phyloP scores from a whole-genome alignment of 2,888 invertebrate genomes.

The Osedax fenrisi region DNA sequence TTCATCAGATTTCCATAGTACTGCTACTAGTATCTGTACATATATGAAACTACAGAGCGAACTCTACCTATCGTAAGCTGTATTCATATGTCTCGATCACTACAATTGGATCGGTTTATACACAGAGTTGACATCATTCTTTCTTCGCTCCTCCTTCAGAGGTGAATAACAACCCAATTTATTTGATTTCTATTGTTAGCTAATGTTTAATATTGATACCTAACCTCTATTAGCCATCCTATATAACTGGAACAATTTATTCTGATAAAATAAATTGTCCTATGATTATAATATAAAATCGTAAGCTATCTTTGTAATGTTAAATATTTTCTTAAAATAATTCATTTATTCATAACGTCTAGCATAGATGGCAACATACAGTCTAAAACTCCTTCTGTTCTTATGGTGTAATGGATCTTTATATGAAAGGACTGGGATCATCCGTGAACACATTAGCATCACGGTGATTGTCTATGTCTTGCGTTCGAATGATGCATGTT shows the following conservation, averaged over 20 bases:
- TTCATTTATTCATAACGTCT: no score
- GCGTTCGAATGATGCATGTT: slow-evolving; percentile 91
- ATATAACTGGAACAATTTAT: not conserved
- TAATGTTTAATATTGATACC: slow-evolving; percentile 55
- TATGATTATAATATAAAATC: no score
- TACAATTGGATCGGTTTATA: slow-evolving; percentile 96
- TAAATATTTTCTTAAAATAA: no score
- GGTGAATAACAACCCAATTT: slow-evolving; percentile 86
- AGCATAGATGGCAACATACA: no score
- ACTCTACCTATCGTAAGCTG: slow-evolving; percentile 91
- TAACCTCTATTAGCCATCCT: not conserved
- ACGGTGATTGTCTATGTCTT: slow-evolving; percentile 70
- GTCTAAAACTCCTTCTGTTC: slow-evolving; percentile 98
- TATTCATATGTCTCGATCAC: slow-evolving; percentile 91
- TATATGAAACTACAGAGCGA: slow-evolving; percentile 96
- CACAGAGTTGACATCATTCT: slow-evolving; percentile 97
- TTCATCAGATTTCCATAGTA: slow-evolving; percentile 73
- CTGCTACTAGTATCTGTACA: slow-evolving; percentile 75
- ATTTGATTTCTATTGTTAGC: slow-evolving; percentile 89
- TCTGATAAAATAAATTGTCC: no score
- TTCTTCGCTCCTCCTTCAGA: slow-evolving; percentile 95
- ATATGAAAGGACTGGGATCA: slow-evolving; percentile 90
- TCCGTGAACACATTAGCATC: slow-evolving; percentile 75
- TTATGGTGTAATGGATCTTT: slow-evolving; percentile 90
- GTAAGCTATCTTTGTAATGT: no score